A percentile compares a stretch with the other conserved stretches of the same genome.
phyloP scores from a whole-genome alignment of 2,888 invertebrate species.

The Ormyrus labotus region DNA sequence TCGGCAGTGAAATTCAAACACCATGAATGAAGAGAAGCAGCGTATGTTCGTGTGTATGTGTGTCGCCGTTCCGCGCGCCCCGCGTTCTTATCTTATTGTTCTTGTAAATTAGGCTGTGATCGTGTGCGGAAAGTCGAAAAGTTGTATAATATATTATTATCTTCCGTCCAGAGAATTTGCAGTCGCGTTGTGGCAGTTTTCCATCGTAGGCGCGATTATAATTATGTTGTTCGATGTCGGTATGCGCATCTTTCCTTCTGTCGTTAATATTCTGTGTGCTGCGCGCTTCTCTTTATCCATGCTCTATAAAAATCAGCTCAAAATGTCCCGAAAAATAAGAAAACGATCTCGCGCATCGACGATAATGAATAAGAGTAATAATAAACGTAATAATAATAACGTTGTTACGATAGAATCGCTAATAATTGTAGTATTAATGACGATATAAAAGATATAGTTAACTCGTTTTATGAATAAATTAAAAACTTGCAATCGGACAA shows the following conservation, averaged over 20 bases:
- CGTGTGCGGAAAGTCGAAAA: conserved; percentile 23
- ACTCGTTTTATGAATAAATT: conserved; percentile 50
- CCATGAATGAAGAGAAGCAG: conserved; percentile 70
- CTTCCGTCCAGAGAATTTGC: conserved; percentile 27
- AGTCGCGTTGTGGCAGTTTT: conserved; percentile 56
- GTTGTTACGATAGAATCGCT: conserved; percentile 34
- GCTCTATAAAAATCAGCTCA: conserved; percentile 70
- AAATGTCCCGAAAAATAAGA: conserved; percentile 64
- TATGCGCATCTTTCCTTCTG: background rate
- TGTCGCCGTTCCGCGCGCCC: no score
- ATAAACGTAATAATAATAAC: conserved; percentile 30
- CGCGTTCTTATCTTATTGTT: background rate
- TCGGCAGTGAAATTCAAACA: conserved; percentile 75
- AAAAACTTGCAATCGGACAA: conserved; percentile 45
- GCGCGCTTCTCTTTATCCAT: conserved; percentile 68
- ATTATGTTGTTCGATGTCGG: conserved; percentile 25
- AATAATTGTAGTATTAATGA: conserved; percentile 45
- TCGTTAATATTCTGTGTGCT: conserved; percentile 37
- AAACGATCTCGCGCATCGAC: conserved; percentile 36
- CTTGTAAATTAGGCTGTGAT: conserved; percentile 30
- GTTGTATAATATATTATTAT: background rate
- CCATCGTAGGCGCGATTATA: conserved; percentile 29
- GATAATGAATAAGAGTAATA: conserved; percentile 38
- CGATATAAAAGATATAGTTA: conserved; percentile 53
- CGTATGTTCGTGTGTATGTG: no score